A percentile compares a stretch with the other conserved stretches of the same genome.
Conservation (phyloP, 2,888 invertebrate species). For the Taphrorychus bicolor region DNA sequence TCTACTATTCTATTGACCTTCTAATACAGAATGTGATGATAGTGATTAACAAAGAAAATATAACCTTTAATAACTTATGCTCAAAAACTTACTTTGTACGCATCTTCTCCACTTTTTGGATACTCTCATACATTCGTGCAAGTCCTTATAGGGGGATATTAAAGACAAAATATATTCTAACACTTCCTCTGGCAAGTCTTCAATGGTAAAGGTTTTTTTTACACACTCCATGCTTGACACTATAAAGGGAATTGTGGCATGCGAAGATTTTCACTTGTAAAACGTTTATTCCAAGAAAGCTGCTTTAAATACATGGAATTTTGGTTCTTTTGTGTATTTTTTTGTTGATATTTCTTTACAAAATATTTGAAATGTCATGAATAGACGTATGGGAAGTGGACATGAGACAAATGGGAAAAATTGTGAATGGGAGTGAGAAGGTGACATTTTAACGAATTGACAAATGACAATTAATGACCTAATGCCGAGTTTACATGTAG, state of each 20-base stretch:
- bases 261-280: neutral
- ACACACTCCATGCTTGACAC: neutral
- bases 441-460: too few relatives aligned
- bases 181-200: slow-evolving; percentile 91
- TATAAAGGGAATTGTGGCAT: neutral
- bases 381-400: too few relatives aligned
- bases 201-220: slow-evolving; percentile 55
- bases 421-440: too few relatives aligned
- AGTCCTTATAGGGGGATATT: slow-evolving; percentile 89
- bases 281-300: neutral
- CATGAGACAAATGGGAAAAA: too few relatives aligned
- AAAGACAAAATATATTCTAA: slow-evolving; percentile 90
- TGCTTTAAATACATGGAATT: neutral
- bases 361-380: neutral
- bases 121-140: slow-evolving; percentile 85
- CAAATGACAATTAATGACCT: too few relatives aligned
- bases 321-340: neutral
- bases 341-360: neutral
- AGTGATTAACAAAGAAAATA: too few relatives aligned
- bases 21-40: too few relatives aligned
- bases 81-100: slow-evolving; percentile 71
- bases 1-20: too few relatives aligned
- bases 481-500: too few relatives aligned
- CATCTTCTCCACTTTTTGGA: slow-evolving; percentile 87
- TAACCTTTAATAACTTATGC: neutral